Percentiles rank a stretch among this genome's conserved stretches.
phyloP scores from a whole-genome alignment of 2,113 vertebrate genomes.

The Percina caprodes region DNA sequence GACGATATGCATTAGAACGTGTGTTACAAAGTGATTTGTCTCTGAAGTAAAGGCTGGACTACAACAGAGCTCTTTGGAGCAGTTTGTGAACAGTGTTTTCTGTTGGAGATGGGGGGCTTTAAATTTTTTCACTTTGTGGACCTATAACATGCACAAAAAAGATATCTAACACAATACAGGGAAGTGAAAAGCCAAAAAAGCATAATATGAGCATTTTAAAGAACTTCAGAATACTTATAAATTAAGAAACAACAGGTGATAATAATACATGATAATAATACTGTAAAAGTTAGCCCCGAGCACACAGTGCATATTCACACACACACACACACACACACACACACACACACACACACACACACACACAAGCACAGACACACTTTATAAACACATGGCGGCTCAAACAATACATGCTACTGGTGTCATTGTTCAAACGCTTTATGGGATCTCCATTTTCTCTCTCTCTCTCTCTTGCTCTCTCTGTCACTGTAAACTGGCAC shows the following conservation, averaged over 20 bases:
- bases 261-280: conserved; percentile 74
- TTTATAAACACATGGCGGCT: conserved; percentile 65
- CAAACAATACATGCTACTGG: conserved; percentile 77
- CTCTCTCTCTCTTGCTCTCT: conserved; percentile 44
- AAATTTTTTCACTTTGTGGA: no score
- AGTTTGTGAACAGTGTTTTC: no score
- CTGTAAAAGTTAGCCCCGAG: conserved; percentile 76
- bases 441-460: conserved; percentile 45
- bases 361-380: conserved; percentile 60
- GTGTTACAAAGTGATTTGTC: no score
- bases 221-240: conserved; percentile 73
- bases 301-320: conserved; percentile 50
- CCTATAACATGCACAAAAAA: no score
- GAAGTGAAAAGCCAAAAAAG: no score
- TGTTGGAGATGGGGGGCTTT: no score
- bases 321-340: no score
- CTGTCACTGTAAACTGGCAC: conserved; percentile 60
- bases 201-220: neutral
- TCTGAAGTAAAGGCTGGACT: no score
- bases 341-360: conserved; percentile 53
- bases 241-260: conserved; percentile 73
- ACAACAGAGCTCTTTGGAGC: no score
- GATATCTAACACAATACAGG: no score
- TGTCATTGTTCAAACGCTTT: conserved; percentile 67
- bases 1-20: no score